These are phyloP conservation scores for Papilio helenus DNA, from an alignment of 1,140 invertebrate species.

Conservation along the genomic window DNA sequence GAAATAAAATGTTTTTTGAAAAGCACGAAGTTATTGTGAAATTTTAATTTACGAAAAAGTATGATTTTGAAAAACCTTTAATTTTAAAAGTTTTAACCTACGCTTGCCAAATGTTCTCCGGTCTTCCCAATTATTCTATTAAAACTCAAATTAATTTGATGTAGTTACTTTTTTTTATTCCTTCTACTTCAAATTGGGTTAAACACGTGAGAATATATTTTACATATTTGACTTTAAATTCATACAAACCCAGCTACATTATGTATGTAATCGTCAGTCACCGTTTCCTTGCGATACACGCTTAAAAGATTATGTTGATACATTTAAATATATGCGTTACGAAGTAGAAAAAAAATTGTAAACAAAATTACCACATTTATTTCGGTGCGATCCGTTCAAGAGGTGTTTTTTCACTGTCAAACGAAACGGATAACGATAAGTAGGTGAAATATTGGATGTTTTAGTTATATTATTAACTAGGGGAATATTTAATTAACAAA, in stretches of 20 bases:
- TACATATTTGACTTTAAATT: neutral
- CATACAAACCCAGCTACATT: slow-evolving; percentile 4
- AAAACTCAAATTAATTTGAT: no score
- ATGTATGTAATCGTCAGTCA: slow-evolving; percentile 6
- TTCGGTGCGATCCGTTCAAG: slow-evolving; percentile 55
- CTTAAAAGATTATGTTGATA: slow-evolving; percentile 65
- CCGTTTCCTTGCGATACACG: slow-evolving; percentile 36
- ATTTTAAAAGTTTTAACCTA: no score
- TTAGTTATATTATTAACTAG: slow-evolving; percentile 1
- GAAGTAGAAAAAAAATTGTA: slow-evolving; percentile 59
- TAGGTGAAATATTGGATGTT: slow-evolving; percentile 26
- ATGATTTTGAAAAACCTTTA: no score
- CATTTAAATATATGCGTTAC: slow-evolving; percentile 69
- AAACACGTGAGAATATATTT: neutral
- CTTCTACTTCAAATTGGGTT: neutral
- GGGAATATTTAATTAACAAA: slow-evolving; percentile 11
- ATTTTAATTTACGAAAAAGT: no score
- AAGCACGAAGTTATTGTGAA: no score
- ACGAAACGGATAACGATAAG: slow-evolving; percentile 32
- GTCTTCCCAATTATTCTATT: no score
- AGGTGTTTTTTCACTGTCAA: slow-evolving; percentile 62
- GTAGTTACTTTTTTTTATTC: neutral
- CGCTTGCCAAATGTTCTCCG: no score
- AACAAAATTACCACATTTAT: slow-evolving; percentile 71
- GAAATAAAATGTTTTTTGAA: no score